Conservation (phyloP, 2,888 invertebrate species). For the Thecophora atra region DNA sequence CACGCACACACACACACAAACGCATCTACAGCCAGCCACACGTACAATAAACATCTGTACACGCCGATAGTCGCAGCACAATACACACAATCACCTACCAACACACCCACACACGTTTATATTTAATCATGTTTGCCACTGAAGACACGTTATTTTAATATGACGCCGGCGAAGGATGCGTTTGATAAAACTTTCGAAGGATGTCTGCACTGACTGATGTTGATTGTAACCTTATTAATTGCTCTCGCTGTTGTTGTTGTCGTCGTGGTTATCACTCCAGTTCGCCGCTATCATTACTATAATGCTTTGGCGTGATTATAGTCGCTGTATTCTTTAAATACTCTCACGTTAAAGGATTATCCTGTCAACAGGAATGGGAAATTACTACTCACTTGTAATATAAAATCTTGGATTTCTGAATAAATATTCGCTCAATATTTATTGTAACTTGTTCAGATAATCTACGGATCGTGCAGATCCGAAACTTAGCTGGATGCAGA, state of each 20-base stretch:
- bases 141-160: conserved; percentile 28
- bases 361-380: too few species aligned
- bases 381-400: too few species aligned
- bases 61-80: too few species aligned
- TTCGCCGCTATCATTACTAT: too few species aligned
- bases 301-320: too few species aligned
- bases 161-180: conserved; percentile 25
- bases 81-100: not conserved
- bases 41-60: not conserved
- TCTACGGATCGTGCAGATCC: too few species aligned
- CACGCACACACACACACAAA: not conserved
- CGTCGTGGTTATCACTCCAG: not conserved
- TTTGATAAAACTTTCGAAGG: conserved; percentile 15
- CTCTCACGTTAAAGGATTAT: too few species aligned
- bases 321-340: too few species aligned
- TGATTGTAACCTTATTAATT: not conserved
- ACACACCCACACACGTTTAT: conserved; percentile 22
- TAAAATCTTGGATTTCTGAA: too few species aligned
- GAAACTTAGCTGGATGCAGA: too few species aligned
- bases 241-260: not conserved
- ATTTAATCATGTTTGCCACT: conserved; percentile 33
- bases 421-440: too few species aligned
- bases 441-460: too few species aligned
- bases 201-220: not conserved
- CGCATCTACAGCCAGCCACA: not conserved